Evolutionary conservation across 2,113 vertebrate species (phyloP), one percentile per base, ranked within the genome.

Genomic region (Labrus mixtus): DNA sequence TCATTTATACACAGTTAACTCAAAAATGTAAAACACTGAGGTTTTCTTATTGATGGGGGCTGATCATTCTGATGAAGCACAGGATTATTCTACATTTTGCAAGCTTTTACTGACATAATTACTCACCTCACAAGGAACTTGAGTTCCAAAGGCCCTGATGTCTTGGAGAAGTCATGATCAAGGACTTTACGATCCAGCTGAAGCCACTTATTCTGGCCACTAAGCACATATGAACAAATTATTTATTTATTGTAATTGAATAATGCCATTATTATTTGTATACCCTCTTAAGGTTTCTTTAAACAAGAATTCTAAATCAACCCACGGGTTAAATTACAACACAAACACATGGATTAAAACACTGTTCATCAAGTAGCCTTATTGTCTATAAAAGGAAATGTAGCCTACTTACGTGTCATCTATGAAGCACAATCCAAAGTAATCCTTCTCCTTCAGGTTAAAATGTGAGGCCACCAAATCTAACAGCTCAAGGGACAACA

Each of bases 361-460:
- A 33, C 29, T 33, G 29, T 33, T 33, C 20, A 46, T 8, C 29
- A 0, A 53, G 50, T 45, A 51, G 60, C 43, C 45, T 46, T 19
- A 50, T 7, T 23, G 4, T 37, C 29, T 51, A 8, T 9, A 12
- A 36, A 16, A 43, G 17, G 7, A 68, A 66, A 76, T 57, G 4
- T 39, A n/a, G n/a, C n/a, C n/a, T n/a, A 81, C 97, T 96, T 92
- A 99, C 98, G 93, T 97, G 76, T 98, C 97, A 93, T 98, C 96
- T 45, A 95, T 93, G 82, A 96, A 99, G 0, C 94, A 96, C 90
- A 99, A 95, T 79, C 98, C 98, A 93, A 99, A 99, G 86, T 98
- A 99, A 57, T 99, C 98, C 81, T 99, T 99, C 87, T 99, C 98
- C 81, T 99, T 99, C 63, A 99, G 94, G 91, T 95, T 99, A 86